Base-by-base conservation (phyloP, 2,113 vertebrate species). In the Misgurnus anguillicaudatus region DNA sequence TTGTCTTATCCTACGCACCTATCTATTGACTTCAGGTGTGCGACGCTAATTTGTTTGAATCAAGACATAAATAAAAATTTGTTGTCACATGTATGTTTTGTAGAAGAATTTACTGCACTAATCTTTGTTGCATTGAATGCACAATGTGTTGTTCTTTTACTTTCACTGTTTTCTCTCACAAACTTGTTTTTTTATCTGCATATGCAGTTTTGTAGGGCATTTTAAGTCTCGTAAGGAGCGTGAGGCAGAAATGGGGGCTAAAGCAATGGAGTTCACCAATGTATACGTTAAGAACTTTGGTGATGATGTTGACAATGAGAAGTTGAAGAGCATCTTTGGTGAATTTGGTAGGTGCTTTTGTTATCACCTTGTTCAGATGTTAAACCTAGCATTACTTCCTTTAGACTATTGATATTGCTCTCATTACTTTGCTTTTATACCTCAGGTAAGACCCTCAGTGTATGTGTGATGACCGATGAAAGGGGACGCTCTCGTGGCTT, bases 211-310 rank as follows among this genome's bases (percentile, higher is more conserved):
- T 81, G 98, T 99, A 5, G 97, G 97, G 78, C 94, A 97, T 42
- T 99, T 99, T 87, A 99, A 99, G 85, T 98, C 97, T 65, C 94
- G 95, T n/a, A 95, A 94, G 69, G 96, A 98, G 70, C 93, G 98
- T 0, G 96, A 97, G 80, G 89, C 93, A 0, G 98, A 98, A 90
- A 90, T 94, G 82, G 97, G 96, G 9, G 89, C 91, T 8, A 93
- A 89, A 78, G 94, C 93, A 0, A 75, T 94, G 88, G 96, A 95
- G 82, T 99, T 97, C 88, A 99, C 98, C 86, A 99, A 98, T 0
- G 92, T 99, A 77, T 99, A 98, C 13, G 94, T 99, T 83, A 99
- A 99, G 89, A 98, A 98, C 89, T 97, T 99, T 79, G 93, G 92
- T 0, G 92, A 91, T 42, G 94, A 97, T 17, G 87, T 95, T 89